Evolutionary conservation across 2,797 vertebrate species (phyloP).

Genomic region (Anabas testudineus): DNA sequence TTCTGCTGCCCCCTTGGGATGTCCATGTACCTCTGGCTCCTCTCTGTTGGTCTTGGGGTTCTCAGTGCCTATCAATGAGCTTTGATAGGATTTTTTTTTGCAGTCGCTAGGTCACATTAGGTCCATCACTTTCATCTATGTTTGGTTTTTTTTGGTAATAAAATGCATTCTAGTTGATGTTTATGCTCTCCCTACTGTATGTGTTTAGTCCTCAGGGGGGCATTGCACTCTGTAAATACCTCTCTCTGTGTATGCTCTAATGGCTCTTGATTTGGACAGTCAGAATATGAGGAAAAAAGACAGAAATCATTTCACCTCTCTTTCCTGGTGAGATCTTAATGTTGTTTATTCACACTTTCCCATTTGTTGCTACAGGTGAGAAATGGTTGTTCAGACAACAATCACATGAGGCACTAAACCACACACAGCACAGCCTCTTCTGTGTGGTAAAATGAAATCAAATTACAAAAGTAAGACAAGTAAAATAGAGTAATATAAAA

Average conservation of each 20-base stretch:
- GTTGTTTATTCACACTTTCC: constrained; percentile 32
- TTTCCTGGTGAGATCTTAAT: not conserved
- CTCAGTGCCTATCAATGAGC: constrained; percentile 51
- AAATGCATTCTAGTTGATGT: constrained; percentile 10
- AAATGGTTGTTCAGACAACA: constrained; percentile 31
- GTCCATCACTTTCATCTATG: constrained; percentile 29
- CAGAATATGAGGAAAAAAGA: constrained; percentile 11
- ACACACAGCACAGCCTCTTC: not conserved
- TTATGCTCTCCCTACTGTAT: constrained; percentile 21
- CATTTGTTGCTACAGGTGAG: constrained; percentile 27
- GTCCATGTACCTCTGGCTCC: constrained; percentile 43
- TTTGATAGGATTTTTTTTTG: constrained; percentile 30
- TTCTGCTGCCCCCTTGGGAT: constrained; percentile 68
- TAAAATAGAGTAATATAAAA: constrained; percentile 16
- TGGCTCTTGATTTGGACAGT: constrained; percentile 18
- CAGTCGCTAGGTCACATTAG: constrained; percentile 48
- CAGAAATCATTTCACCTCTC: constrained; percentile 1
- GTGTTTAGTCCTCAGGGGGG: constrained; percentile 31
- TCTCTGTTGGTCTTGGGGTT: constrained; percentile 43
- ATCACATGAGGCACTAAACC: constrained; percentile 18
- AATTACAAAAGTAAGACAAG: constrained; percentile 23
- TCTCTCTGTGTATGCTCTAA: not conserved
- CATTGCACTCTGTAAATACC: constrained; percentile 1
- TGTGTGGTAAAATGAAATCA: constrained; percentile 5
- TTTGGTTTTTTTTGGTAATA: constrained; percentile 11